Base-by-base conservation (phyloP, 2,113 vertebrate species). In the Chloroceryle aenea region DNA sequence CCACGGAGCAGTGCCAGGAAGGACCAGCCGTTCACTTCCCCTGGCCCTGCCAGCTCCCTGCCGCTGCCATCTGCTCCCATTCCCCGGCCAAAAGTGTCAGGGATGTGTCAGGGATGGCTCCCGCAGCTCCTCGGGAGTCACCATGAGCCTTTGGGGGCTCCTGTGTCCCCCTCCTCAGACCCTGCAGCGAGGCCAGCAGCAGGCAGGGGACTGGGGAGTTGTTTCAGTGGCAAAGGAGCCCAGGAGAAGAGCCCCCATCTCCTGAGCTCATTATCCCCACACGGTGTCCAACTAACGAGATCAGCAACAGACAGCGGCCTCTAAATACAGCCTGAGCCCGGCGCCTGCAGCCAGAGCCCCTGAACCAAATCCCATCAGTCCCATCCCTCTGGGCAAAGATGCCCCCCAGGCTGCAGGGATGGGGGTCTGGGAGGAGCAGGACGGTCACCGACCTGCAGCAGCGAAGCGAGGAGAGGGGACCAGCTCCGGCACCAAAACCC, bases 341-440 rank as follows among this genome's bases (percentile, higher is more conserved):
- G 38, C 5, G 3, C 78, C 34, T 3, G 3, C 62, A 14, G 75
- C 26, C 3, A n/a, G 45, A 73, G 76, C 58, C 45, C 82, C 18
- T 25, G 6, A 9, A 23, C 32, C 56, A 50, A 87, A 78, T 40
- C 73, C 72, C 32, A 25, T 43, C 47, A 4, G 12, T 5, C 16
- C 45, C 4, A 5, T 14, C 53, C 55, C 34, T 9, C 45, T 5
- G 4, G 29, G n/a, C 5, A 4, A 50, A 3, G 5, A 2, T 18
- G 45, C 45, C 43, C n/a, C 26, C n/a, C 7, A 1, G 19, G 45
- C 36, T 5, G 3, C 0, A 2, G 45, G 55, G 63, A 17, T 2
- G 2, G 34, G 68, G n/a, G 5, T 7, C 36, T 8, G 19, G 40
- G 34, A 18, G 55, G 40, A 36, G 50, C 25, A 9, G 61, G n/a